Percentiles rank a stretch among this genome's conserved stretches.
Conservation (phyloP, 2,113 vertebrate species). For the Accipiter cooperii region DNA sequence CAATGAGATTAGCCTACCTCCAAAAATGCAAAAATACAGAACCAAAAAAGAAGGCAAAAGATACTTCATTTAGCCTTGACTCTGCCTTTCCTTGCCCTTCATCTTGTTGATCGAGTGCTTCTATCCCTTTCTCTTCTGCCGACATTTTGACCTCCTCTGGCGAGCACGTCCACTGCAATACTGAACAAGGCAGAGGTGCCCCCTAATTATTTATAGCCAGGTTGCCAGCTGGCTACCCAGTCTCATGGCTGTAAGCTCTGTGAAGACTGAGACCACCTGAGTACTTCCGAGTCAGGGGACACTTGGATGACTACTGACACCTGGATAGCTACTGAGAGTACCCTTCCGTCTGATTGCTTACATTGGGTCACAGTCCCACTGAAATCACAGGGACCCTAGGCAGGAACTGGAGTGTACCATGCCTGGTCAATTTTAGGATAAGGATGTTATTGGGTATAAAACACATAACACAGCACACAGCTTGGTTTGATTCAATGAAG, state of each 20-base stretch:
- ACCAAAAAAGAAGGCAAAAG: not conserved
- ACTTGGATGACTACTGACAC: not conserved
- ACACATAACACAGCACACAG: not conserved
- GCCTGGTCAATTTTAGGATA: not conserved
- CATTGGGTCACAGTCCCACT: not conserved
- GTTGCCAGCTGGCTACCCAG: not conserved
- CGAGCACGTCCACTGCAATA: rapidly evolving
- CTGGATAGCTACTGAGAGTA: not conserved
- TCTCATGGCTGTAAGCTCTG: not conserved
- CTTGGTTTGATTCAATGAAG: not conserved
- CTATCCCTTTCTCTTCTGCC: not conserved
- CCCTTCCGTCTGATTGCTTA: not conserved
- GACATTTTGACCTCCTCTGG: not conserved
- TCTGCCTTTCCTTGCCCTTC: not conserved
- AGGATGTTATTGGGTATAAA: not conserved
- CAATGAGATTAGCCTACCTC: not conserved
- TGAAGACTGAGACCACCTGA: not conserved
- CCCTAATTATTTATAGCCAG: not conserved
- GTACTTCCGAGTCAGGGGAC: not conserved
- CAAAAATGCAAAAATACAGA: not conserved
- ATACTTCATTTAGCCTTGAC: not conserved
- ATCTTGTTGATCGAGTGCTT: not conserved
- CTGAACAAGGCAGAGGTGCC: not conserved
- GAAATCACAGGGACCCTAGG: not conserved
- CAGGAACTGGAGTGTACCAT: not conserved